Conservation (phyloP, 1,140 invertebrate species). For the Anagrus nilaparvatae region DNA sequence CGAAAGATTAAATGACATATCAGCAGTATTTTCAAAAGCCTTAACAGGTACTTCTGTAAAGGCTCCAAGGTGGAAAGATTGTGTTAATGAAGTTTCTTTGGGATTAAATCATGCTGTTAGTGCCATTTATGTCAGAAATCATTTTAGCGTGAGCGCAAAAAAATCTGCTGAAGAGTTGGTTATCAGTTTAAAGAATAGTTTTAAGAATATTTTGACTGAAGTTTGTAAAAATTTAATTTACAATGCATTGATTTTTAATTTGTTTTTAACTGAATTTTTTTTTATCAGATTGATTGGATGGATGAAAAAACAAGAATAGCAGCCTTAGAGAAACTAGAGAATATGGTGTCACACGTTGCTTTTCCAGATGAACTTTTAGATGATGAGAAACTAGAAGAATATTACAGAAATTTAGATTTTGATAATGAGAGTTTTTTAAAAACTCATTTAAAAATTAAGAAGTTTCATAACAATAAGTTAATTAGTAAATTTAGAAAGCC, state of each 20-base stretch:
- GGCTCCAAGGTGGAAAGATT: slow-evolving; percentile 45
- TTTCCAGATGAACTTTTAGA: slow-evolving; percentile 51
- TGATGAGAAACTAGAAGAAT: slow-evolving; percentile 44
- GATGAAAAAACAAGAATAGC: slow-evolving; percentile 50
- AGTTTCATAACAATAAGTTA: slow-evolving; percentile 50
- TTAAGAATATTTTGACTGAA: slow-evolving; percentile 31
- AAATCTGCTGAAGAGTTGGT: slow-evolving; percentile 56
- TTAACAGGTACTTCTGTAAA: too few relatives aligned
- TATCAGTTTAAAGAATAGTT: slow-evolving; percentile 56
- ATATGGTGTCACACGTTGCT: slow-evolving; percentile 46
- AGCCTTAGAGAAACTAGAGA: slow-evolving; percentile 46
- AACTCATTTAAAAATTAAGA: slow-evolving; percentile 49
- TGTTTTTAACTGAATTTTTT: too few relatives aligned
- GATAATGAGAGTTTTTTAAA: slow-evolving; percentile 43
- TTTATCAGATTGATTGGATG: slow-evolving; percentile 53
- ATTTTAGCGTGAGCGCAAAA: slow-evolving; percentile 45
- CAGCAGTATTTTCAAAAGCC: too few relatives aligned
- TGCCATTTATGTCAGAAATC: slow-evolving; percentile 47
- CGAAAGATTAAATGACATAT: too few relatives aligned
- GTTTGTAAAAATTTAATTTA: too few relatives aligned
- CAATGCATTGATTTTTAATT: too few relatives aligned
- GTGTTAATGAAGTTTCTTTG: slow-evolving; percentile 41
- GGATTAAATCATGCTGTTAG: slow-evolving; percentile 45
- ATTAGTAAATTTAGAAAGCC: slow-evolving; percentile 49
- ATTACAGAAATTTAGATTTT: slow-evolving; percentile 46